Evolutionary conservation across 2,797 vertebrate species (phyloP).

Genomic region (Enteromius treurensis): DNA sequence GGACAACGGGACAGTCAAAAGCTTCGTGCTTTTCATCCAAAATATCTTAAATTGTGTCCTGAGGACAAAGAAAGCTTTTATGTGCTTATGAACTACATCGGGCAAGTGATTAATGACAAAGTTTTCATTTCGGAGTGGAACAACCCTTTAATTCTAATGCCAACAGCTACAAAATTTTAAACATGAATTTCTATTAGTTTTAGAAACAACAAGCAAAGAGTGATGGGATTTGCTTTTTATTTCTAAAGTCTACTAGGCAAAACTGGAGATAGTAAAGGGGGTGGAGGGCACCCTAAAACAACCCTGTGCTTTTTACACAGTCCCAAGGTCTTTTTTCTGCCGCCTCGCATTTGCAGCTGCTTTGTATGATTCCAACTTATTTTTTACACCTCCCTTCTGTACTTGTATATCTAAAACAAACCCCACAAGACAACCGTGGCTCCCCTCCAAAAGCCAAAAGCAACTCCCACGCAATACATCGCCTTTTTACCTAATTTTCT

Average conservation of each 20-base stretch:
- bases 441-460: slow-evolving; percentile 9
- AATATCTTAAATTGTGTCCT: too few relatives aligned
- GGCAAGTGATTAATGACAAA: too few relatives aligned
- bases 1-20: too few relatives aligned
- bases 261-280: not conserved
- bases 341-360: not conserved
- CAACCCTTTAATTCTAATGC: too few relatives aligned
- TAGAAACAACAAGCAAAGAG: not conserved
- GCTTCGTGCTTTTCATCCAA: too few relatives aligned
- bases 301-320: not conserved
- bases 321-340: not conserved
- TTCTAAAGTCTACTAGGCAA: not conserved
- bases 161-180: not conserved
- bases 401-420: not conserved
- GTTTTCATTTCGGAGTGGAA: too few relatives aligned
- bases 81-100: too few relatives aligned
- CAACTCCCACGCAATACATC: not conserved
- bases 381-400: not conserved
- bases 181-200: not conserved
- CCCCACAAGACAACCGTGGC: not conserved
- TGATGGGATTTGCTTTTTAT: not conserved
- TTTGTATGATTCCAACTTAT: not conserved
- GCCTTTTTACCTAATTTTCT: not conserved
- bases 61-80: too few relatives aligned
- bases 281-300: not conserved